A percentile compares a stretch with the other conserved stretches of the same genome.
Evolutionary conservation across 2,113 vertebrate species (phyloP).

Genomic region (Alces alces): DNA sequence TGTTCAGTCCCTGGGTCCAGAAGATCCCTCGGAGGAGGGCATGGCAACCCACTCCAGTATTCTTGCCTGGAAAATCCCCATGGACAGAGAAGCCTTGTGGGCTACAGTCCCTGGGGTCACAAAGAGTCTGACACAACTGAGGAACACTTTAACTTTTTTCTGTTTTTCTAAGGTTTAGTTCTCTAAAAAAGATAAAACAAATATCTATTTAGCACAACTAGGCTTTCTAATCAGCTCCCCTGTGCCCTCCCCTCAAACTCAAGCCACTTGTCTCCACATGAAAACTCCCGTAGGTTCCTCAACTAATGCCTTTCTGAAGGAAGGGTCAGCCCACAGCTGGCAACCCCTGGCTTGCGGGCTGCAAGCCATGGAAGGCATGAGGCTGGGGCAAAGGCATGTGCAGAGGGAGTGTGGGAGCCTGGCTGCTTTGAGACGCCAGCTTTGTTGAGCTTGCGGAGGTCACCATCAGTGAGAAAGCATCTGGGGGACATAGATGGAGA

Average conservation of each 20-base stretch:
- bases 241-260: slow-evolving; percentile 39
- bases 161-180: slow-evolving; percentile 44
- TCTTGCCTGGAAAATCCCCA: background rate
- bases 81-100: background rate
- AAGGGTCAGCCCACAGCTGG: background rate
- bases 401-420: background rate
- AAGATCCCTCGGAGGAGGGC: background rate
- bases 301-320: background rate
- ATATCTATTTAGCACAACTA: slow-evolving; percentile 15
- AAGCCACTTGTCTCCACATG: slow-evolving; percentile 58
- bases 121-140: background rate
- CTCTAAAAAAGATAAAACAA: slow-evolving; percentile 45
- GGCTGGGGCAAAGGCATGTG: background rate
- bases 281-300: background rate
- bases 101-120: background rate
- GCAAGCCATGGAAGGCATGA: background rate
- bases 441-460: background rate
- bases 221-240: slow-evolving; percentile 57
- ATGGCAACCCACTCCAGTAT: background rate
- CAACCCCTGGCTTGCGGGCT: background rate
- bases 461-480: background rate
- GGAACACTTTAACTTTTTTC: background rate
- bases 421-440: background rate
- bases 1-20: background rate
- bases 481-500: background rate